These are phyloP conservation scores for Larimichthys crocea DNA, from an alignment of 2,113 vertebrate genomes.

Conservation along the genomic window DNA sequence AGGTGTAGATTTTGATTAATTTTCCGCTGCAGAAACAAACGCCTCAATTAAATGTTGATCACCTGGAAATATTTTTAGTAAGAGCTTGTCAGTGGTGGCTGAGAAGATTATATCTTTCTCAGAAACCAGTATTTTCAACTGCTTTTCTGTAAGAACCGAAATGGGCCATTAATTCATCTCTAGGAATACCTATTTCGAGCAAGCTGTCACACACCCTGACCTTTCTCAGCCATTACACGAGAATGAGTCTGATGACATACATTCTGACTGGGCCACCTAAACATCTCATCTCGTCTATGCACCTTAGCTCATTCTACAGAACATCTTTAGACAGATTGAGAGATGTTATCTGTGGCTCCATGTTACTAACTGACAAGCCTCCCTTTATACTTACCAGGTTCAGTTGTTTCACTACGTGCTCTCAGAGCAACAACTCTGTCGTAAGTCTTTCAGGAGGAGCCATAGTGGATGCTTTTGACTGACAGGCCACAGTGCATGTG, in stretches of 20 bases:
- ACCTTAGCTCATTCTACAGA: neutral
- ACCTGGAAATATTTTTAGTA: neutral
- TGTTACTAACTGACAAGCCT: neutral
- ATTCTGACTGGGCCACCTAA: neutral
- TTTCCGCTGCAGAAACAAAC: neutral
- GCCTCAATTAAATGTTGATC: neutral
- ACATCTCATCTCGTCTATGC: neutral
- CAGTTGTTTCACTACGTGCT: neutral
- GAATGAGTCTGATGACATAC: neutral
- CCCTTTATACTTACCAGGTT: neutral
- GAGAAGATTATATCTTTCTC: neutral
- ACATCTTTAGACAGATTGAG: neutral
- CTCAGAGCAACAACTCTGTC: conserved; percentile 8
- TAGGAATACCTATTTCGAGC: neutral
- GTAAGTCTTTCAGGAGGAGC: conserved; percentile 28
- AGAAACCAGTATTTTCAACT: neutral
- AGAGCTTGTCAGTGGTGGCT: neutral
- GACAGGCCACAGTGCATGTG: conserved; percentile 39
- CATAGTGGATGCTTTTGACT: conserved; percentile 46
- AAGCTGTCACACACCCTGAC: conserved; percentile 6
- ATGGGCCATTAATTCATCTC: neutral
- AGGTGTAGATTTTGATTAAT: neutral
- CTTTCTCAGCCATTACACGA: conserved; percentile 1
- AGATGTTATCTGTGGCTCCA: neutral
- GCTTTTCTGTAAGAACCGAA: neutral